These are phyloP conservation scores for Copidosoma aretas DNA, from an alignment of 2,888 invertebrate genomes.

Conservation along the genomic window DNA sequence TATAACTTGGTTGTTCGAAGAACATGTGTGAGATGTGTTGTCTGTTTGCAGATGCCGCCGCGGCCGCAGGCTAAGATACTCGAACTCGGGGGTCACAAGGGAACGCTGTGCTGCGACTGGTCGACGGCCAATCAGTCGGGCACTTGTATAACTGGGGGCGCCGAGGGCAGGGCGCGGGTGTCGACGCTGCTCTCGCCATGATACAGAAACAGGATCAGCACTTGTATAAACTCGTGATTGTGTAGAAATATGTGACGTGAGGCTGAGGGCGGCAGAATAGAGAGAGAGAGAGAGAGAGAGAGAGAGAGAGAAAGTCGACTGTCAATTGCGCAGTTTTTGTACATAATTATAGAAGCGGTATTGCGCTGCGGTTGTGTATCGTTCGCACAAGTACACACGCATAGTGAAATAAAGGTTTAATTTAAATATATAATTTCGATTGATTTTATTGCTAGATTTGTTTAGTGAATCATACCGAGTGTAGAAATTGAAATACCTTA, in stretches of 20 bases:
- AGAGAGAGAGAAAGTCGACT: background rate
- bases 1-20: background rate
- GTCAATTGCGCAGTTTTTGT: conserved; percentile 23
- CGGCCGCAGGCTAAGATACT: conserved; percentile 59
- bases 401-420: conserved; percentile 37
- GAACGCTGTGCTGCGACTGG: conserved; percentile 69
- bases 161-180: conserved; percentile 68
- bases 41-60: conserved; percentile 58
- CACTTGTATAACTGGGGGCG: conserved; percentile 67
- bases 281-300: background rate
- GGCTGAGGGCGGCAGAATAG: background rate
- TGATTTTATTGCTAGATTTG: conserved; percentile 7
- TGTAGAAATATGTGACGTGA: conserved; percentile 3
- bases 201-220: conserved; percentile 58
- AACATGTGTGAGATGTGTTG: background rate
- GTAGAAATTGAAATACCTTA: conserved; percentile 25
- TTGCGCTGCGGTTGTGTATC: conserved; percentile 35
- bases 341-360: conserved; percentile 29
- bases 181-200: conserved; percentile 66
- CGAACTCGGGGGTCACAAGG: conserved; percentile 66
- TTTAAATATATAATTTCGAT: conserved; percentile 31
- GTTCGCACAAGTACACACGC: background rate
- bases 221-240: conserved; percentile 60
- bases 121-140: conserved; percentile 67
- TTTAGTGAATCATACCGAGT: conserved; percentile 21